These are phyloP conservation scores for Cephus runcator DNA, from an alignment of 2,888 invertebrate genomes.

Conservation along the genomic window DNA sequence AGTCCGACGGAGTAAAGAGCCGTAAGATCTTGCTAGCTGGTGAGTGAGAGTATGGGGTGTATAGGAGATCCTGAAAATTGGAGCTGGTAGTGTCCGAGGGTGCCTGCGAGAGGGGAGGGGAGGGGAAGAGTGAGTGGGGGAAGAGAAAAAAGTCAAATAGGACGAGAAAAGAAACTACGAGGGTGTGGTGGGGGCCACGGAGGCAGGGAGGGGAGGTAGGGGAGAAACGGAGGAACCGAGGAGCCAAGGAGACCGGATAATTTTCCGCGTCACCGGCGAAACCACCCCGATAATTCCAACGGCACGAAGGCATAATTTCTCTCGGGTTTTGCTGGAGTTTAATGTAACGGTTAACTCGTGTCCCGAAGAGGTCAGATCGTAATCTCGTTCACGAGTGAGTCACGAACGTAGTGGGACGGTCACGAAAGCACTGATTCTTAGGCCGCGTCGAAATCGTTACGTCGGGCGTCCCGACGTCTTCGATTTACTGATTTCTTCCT, in stretches of 20 bases:
- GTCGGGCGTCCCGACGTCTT: not conserved
- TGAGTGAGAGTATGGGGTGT: too few relatives aligned
- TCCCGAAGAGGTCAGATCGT: conserved; percentile 54
- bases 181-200: too few relatives aligned
- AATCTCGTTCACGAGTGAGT: conserved; percentile 50
- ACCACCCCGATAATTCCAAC: conserved; percentile 3
- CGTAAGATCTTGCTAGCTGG: conserved; percentile 3
- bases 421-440: conserved; percentile 45
- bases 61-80: too few relatives aligned
- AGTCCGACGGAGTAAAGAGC: conserved; percentile 15
- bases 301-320: conserved; percentile 6
- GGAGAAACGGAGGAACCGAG: too few relatives aligned
- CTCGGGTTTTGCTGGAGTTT: conserved; percentile 33
- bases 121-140: too few relatives aligned
- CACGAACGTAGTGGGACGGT: conserved; percentile 46
- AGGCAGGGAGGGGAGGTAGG: too few relatives aligned
- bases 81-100: too few relatives aligned
- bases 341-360: conserved; percentile 53
- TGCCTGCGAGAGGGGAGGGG: too few relatives aligned
- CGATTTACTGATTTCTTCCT: not conserved
- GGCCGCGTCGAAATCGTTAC: conserved; percentile 25
- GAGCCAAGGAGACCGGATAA: not conserved
- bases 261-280: conserved; percentile 4
- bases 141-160: too few relatives aligned
- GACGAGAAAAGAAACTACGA: too few relatives aligned